Evolutionary conservation across 1,140 invertebrate genomes (phyloP).

Genomic region (Drosophila lowei): DNA sequence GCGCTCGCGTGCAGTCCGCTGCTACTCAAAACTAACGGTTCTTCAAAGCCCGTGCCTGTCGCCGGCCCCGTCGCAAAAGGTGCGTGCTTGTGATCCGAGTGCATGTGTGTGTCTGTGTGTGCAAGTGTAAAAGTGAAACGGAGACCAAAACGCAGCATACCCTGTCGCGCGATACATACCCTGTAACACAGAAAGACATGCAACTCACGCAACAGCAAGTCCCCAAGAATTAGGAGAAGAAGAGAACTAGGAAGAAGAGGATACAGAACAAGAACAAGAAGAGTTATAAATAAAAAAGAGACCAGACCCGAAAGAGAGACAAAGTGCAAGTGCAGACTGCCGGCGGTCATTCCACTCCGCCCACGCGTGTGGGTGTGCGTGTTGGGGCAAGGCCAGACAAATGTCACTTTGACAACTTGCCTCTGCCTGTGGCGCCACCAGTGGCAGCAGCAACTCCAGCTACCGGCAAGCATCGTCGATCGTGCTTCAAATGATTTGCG

Average conservation of each 20-base stretch:
- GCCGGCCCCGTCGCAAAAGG: constrained; percentile 61
- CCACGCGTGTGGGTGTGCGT: not conserved
- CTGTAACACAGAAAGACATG: not conserved
- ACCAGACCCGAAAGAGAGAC: constrained; percentile 17
- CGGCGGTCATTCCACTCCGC: constrained; percentile 53
- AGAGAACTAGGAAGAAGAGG: too few relatives aligned
- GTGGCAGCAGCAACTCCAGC: not conserved
- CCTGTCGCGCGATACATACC: constrained; percentile 33
- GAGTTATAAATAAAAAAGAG: too few relatives aligned
- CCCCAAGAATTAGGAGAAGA: constrained; percentile 13
- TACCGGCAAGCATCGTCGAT: constrained; percentile 25
- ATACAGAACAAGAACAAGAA: too few relatives aligned
- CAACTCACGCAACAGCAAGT: constrained; percentile 10
- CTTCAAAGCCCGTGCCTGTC: constrained; percentile 43
- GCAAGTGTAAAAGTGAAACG: constrained; percentile 17
- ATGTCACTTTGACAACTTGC: constrained; percentile 67
- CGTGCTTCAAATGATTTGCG: constrained; percentile 67
- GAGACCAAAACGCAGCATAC: constrained; percentile 35
- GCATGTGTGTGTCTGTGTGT: constrained; percentile 11
- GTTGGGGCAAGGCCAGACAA: constrained; percentile 23
- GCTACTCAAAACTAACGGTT: constrained; percentile 62
- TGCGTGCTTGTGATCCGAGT: constrained; percentile 32
- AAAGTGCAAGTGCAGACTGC: constrained; percentile 60
- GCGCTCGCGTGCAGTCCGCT: constrained; percentile 69
- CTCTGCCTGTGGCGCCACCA: constrained; percentile 17